These are phyloP conservation scores for Trogon surrucura DNA, from an alignment of 2,113 vertebrate genomes.

Conservation along the genomic window DNA sequence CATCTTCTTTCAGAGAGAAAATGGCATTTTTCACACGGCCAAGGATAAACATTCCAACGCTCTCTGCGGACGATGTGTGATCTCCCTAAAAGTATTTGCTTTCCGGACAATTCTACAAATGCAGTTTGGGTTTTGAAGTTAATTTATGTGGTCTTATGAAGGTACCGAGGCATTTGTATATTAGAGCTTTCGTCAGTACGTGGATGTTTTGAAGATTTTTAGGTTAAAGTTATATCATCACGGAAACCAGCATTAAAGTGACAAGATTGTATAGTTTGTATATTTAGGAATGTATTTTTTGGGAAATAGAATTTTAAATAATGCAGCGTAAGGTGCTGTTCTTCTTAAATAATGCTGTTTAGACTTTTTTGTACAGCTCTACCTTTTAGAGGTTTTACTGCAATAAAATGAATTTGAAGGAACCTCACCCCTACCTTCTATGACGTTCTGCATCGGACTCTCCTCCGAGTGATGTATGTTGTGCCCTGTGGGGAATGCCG, in stretches of 20 bases:
- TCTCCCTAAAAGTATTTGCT: conserved; percentile 78
- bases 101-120: conserved; percentile 61
- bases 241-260: conserved; percentile 82
- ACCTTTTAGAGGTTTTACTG: conserved; percentile 78
- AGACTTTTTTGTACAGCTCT: conserved; percentile 80
- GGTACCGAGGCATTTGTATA: conserved; percentile 72
- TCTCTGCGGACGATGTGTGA: conserved; percentile 92
- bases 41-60: conserved; percentile 87
- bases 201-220: conserved; percentile 68
- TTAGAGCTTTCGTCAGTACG: conserved; percentile 63
- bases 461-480: conserved; percentile 62
- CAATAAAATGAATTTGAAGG: conserved; percentile 76
- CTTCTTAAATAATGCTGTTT: conserved; percentile 73
- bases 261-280: conserved; percentile 86
- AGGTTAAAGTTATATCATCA: conserved; percentile 69
- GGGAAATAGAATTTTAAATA: conserved; percentile 80
- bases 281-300: conserved; percentile 87
- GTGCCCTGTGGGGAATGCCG: conserved; percentile 62
- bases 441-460: conserved; percentile 48
- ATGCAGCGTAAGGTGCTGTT: conserved; percentile 73
- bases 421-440: conserved; percentile 56
- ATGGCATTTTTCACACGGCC: conserved; percentile 98
- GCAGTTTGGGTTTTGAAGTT: conserved; percentile 69
- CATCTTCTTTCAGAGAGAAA: conserved; percentile 86
- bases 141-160: conserved; percentile 82